Evolutionary conservation across 2,797 vertebrate genomes (phyloP).

Genomic region (Galaxias olidus): DNA sequence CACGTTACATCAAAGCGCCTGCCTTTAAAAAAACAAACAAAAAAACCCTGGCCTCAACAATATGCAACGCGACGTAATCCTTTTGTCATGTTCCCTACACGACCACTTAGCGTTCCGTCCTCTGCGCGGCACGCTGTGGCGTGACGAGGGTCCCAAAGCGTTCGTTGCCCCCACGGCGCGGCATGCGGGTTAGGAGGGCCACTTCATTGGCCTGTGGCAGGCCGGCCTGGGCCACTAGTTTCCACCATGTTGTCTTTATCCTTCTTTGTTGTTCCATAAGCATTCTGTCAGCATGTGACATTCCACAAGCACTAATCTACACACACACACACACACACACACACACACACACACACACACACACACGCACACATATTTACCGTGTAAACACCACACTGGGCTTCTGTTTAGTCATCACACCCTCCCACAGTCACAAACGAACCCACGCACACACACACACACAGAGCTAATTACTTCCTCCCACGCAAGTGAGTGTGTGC

Average conservation of each 20-base stretch:
- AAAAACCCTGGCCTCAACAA: too few species aligned
- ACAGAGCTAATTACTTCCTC: conserved; percentile 60
- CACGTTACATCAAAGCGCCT: too few species aligned
- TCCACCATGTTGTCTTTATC: conserved; percentile 46
- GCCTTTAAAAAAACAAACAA: too few species aligned
- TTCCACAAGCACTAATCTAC: conserved; percentile 62
- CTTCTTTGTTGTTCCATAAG: conserved; percentile 61
- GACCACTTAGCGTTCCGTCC: too few species aligned
- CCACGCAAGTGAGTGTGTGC: conserved; percentile 52
- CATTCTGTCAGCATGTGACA: conserved; percentile 69
- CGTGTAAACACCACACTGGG: conserved; percentile 65
- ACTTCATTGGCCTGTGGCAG: conserved; percentile 11
- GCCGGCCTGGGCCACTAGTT: conserved; percentile 36
- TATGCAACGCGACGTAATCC: too few species aligned
- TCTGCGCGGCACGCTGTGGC: too few species aligned
- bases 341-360: conserved; percentile 50
- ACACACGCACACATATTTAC: conserved; percentile 42
- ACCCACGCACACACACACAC: neutral
- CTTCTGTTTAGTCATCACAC: conserved; percentile 65
- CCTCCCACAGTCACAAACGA: conserved; percentile 53
- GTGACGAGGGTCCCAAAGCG: too few species aligned
- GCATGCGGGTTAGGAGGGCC: neutral
- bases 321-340: conserved; percentile 43
- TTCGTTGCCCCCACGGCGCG: too few species aligned
- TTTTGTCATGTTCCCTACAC: too few species aligned